phyloP scores from a whole-genome alignment of 2,888 invertebrate species.

The Aporophyla lueneburgensis region DNA sequence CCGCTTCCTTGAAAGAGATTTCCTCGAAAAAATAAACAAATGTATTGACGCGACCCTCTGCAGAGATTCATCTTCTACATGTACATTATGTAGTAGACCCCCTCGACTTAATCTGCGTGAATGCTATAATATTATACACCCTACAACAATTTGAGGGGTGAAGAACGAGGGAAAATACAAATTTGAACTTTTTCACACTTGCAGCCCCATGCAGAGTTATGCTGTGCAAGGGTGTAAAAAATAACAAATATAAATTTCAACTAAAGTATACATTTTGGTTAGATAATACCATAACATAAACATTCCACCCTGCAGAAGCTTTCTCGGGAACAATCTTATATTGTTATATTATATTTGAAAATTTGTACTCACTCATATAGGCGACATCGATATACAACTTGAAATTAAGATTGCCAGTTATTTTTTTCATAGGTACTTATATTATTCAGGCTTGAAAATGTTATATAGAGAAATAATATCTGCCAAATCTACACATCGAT shows the following conservation, averaged over 20 bases:
- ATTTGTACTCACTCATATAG: no score
- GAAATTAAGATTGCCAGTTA: no score
- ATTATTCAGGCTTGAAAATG: no score
- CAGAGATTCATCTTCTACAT: conserved; percentile 57
- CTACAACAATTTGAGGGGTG: conserved; percentile 55
- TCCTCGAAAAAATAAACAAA: conserved; percentile 56
- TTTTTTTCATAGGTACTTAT: no score
- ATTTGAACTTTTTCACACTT: conserved; percentile 53
- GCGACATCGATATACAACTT: no score
- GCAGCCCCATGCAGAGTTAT: conserved; percentile 18
- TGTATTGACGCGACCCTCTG: conserved; percentile 58
- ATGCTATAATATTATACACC: conserved; percentile 63
- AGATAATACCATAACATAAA: conserved; percentile 24
- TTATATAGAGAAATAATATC: no score
- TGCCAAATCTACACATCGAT: no score
- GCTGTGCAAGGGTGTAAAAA: conserved; percentile 20
- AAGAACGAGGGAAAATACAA: conserved; percentile 27
- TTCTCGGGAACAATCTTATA: no score
- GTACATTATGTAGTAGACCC: conserved; percentile 56
- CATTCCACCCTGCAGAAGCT: not conserved
- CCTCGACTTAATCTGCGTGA: conserved; percentile 61
- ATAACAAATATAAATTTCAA: conserved; percentile 28
- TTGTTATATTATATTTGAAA: no score
- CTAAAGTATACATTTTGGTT: conserved; percentile 8
- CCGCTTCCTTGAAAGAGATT: conserved; percentile 40